Conservation (phyloP, 2,888 invertebrate species). For the Pterobdella sp. region DNA sequence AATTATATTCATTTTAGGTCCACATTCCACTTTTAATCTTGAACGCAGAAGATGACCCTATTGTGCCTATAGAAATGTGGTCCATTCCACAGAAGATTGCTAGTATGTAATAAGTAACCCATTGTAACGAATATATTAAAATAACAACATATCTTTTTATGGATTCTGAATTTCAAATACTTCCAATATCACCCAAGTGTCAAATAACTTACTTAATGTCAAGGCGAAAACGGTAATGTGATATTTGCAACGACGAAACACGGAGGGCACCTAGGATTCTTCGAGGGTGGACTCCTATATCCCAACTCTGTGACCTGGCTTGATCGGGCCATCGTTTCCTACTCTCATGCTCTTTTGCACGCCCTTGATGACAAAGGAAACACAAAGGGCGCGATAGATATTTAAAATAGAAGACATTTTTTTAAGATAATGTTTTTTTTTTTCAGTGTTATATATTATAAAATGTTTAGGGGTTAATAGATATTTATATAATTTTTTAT, state of each 20-base stretch:
- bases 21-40: slow-evolving; percentile 79
- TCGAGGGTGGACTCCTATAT: slow-evolving; percentile 77
- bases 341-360: slow-evolving; percentile 56
- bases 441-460: no score
- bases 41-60: slow-evolving; percentile 82
- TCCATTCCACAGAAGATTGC: slow-evolving; percentile 66
- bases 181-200: neutral
- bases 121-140: no score
- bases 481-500: no score
- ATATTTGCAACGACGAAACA: slow-evolving; percentile 75
- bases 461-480: no score
- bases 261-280: slow-evolving; percentile 89
- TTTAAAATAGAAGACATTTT: no score
- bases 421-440: no score
- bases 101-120: slow-evolving; percentile 60
- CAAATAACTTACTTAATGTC: neutral
- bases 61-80: slow-evolving; percentile 72
- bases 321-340: slow-evolving; percentile 74
- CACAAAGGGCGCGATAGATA: no score
- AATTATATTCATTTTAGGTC: slow-evolving; percentile 52
- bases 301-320: slow-evolving; percentile 82
- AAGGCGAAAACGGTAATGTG: slow-evolving; percentile 45
- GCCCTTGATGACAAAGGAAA: neutral
- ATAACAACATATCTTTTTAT: neutral
- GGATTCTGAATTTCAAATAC: neutral